Conservation (phyloP, 2,888 invertebrate species). For the Lasioglossum leucozonium region DNA sequence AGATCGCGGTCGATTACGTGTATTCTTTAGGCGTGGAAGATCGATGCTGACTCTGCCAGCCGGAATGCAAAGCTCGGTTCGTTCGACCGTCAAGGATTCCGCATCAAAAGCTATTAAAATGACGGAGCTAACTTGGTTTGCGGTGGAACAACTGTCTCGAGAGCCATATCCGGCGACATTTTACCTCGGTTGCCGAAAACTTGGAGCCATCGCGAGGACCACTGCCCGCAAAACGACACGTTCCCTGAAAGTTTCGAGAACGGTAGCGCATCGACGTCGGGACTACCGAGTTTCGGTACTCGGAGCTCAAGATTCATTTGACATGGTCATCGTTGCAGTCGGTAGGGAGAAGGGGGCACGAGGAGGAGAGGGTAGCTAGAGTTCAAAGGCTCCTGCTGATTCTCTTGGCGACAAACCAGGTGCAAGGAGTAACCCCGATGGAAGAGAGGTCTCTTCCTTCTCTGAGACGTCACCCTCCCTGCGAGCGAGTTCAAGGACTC, state of each 20-base stretch:
- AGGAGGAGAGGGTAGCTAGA: not conserved
- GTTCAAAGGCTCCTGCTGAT: slow-evolving; percentile 9
- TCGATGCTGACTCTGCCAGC: not conserved
- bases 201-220: too few species aligned
- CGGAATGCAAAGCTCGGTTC: not conserved
- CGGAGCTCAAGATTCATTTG: not conserved
- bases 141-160: not conserved
- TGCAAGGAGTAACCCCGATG: slow-evolving; percentile 48
- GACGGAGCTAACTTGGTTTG: not conserved
- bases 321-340: not conserved
- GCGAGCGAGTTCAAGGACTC: slow-evolving; percentile 78
- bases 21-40: not conserved
- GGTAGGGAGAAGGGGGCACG: not conserved
- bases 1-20: not conserved
- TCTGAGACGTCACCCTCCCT: slow-evolving; percentile 58
- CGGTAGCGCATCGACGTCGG: not conserved
- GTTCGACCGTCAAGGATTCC: not conserved
- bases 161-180: not conserved
- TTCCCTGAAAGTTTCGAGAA: not conserved
- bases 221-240: not conserved
- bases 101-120: not conserved
- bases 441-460: slow-evolving; percentile 48
- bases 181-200: not conserved
- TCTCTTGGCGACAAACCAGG: slow-evolving; percentile 45
- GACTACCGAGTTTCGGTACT: not conserved